These are phyloP conservation scores for Himalopsyche japonica DNA, from an alignment of 2,888 invertebrate species.

Conservation along the genomic window DNA sequence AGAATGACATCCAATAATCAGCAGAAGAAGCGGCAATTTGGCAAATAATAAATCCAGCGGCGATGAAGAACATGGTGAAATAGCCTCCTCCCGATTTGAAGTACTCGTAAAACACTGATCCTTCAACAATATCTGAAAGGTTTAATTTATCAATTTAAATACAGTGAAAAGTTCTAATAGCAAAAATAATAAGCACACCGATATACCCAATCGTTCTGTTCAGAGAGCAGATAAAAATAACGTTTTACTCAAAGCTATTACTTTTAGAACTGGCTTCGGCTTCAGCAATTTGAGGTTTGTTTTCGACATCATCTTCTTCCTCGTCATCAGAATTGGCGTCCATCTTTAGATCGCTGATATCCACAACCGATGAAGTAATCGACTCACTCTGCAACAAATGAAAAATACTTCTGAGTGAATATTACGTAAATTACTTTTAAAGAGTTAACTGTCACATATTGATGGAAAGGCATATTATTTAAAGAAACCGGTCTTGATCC, in stretches of 20 bases:
- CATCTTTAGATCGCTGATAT: constrained; percentile 5
- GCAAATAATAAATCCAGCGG: constrained; percentile 58
- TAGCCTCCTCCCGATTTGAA: constrained; percentile 59
- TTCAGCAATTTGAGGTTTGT: constrained; percentile 3
- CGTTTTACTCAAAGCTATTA: background rate
- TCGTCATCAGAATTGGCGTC: background rate
- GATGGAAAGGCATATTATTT: no score
- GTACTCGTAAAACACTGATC: constrained; percentile 53
- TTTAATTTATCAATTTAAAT: background rate
- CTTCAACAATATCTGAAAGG: constrained; percentile 45
- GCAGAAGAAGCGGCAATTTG: constrained; percentile 65
- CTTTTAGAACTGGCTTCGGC: constrained; percentile 42
- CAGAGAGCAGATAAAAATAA: no score
- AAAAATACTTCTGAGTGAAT: no score
- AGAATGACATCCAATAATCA: constrained; percentile 73
- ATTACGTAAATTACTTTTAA: no score
- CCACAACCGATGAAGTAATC: constrained; percentile 9
- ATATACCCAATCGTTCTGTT: no score
- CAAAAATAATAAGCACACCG: no score
- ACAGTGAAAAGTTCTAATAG: no score
- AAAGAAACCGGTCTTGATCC: no score
- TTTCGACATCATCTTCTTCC: background rate
- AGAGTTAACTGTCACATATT: no score
- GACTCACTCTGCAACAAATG: constrained; percentile 21
- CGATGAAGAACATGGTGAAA: constrained; percentile 50